phyloP scores from a whole-genome alignment of 2,113 vertebrate species.

The Chinchilla lanigera region DNA sequence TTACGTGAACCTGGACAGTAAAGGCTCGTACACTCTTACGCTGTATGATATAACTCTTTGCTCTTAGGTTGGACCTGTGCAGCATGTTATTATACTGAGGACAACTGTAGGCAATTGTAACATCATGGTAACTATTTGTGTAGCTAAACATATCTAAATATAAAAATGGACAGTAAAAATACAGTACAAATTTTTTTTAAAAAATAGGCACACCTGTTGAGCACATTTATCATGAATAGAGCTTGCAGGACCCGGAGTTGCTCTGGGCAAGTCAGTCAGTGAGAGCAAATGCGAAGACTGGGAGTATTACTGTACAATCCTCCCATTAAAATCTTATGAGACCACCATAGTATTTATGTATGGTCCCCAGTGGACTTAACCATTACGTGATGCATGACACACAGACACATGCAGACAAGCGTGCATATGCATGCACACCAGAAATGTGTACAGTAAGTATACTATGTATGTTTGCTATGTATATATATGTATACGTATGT shows the following conservation, averaged over 20 bases:
- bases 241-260: not conserved
- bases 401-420: fast-evolving
- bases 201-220: no score
- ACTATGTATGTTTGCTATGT: not conserved
- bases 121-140: not conserved
- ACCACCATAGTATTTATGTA: not conserved
- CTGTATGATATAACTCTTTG: no score
- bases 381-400: not conserved
- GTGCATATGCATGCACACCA: not conserved
- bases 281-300: not conserved
- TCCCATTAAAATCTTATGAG: not conserved
- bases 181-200: not conserved
- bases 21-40: fast-evolving
- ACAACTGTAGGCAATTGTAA: not conserved
- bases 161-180: not conserved
- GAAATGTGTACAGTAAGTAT: not conserved
- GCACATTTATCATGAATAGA: not conserved
- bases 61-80: no score
- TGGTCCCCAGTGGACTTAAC: not conserved
- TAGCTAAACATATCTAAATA: no score
- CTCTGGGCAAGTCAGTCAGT: no score
- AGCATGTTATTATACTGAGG: not conserved
- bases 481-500: not conserved
- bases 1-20: no score
- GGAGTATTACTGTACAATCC: no score